Conservation (phyloP, 2,888 invertebrate genomes). For the Cylloceria caligata region DNA sequence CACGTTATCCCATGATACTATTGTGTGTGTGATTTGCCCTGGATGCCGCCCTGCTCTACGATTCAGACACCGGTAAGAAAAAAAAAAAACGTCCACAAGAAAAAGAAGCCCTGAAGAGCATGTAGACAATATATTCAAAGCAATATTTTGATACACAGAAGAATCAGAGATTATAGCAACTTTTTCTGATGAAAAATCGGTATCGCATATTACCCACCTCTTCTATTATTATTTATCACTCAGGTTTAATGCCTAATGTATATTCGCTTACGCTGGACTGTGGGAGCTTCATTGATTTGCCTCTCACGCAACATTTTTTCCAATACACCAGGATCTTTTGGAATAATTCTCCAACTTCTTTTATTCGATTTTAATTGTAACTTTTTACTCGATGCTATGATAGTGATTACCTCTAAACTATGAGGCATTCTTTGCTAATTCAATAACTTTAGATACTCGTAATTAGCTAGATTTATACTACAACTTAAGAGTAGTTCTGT, state of each 20-base stretch:
- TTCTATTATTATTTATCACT: neutral
- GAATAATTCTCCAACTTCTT: slow-evolving; percentile 33
- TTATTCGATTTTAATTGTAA: neutral
- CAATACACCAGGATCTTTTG: neutral
- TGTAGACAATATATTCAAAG: slow-evolving; percentile 42
- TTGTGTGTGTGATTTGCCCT: slow-evolving; percentile 70
- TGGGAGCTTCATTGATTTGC: slow-evolving; percentile 43
- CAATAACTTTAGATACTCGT: no score
- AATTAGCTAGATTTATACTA: no score
- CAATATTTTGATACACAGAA: slow-evolving; percentile 20
- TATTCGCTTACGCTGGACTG: slow-evolving; percentile 19
- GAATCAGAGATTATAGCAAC: slow-evolving; percentile 31
- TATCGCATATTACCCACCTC: slow-evolving; percentile 23
- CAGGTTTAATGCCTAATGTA: neutral
- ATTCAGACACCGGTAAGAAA: slow-evolving; percentile 82
- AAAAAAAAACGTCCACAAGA: slow-evolving; percentile 17
- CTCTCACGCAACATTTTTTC: slow-evolving; percentile 46
- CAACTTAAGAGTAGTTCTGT: no score
- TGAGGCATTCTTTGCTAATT: no score
- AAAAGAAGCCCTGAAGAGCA: slow-evolving; percentile 55
- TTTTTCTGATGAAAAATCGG: slow-evolving; percentile 29
- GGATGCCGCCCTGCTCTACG: slow-evolving; percentile 77
- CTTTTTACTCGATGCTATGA: no score
- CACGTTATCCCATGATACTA: slow-evolving; percentile 29
- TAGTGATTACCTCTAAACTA: no score